Percentiles rank a stretch among this genome's conserved stretches.
These are phyloP conservation scores for Morinoia aosen DNA, from an alignment of 2,888 invertebrate species.

Conservation along the genomic window DNA sequence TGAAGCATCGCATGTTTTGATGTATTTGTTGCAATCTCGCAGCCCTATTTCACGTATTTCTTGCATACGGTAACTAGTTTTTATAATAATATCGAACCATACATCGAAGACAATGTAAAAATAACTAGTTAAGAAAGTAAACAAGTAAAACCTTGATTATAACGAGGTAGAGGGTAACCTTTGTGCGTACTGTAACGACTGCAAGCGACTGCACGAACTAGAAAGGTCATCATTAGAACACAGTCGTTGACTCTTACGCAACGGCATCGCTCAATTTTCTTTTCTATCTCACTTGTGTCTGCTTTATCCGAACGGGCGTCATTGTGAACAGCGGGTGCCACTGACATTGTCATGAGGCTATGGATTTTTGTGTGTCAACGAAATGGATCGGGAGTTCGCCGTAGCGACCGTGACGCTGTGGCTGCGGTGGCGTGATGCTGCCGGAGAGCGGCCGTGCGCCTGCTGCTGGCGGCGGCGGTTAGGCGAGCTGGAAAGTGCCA, in stretches of 20 bases:
- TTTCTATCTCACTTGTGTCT: neutral
- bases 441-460: neutral
- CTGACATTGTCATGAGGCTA: slow-evolving; percentile 17
- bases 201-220: slow-evolving; percentile 18
- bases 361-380: slow-evolving; percentile 23
- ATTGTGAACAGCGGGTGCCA: slow-evolving; percentile 14
- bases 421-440: neutral
- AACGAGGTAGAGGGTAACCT: neutral
- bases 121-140: neutral
- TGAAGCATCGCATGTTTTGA: neutral
- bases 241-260: neutral
- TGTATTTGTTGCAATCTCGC: neutral
- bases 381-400: neutral
- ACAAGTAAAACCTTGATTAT: neutral
- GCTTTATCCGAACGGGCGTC: neutral
- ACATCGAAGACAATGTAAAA: neutral
- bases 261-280: neutral
- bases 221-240: slow-evolving; percentile 3
- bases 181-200: neutral
- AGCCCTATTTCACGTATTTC: neutral
- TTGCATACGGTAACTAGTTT: neutral
- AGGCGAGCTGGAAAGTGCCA: slow-evolving; percentile 41
- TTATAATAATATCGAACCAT: neutral
- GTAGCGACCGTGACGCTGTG: neutral
- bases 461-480: neutral